phyloP scores from a whole-genome alignment of 2,113 vertebrate genomes.

The Pelobates fuscus region DNA sequence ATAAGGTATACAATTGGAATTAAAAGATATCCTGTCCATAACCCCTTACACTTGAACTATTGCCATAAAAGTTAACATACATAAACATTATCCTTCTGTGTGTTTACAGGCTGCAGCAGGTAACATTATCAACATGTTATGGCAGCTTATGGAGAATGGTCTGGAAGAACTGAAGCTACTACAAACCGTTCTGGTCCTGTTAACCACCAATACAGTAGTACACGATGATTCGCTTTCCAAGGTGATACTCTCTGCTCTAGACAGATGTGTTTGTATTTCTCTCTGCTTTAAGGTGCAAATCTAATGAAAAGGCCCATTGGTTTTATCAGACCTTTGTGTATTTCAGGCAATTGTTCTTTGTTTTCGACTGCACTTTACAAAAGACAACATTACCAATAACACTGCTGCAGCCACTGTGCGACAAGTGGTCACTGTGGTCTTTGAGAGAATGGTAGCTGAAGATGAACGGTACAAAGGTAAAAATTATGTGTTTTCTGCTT shows the following conservation, averaged over 20 bases:
- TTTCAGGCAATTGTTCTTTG: slow-evolving; percentile 95
- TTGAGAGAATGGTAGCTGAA: slow-evolving; percentile 97
- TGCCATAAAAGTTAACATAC: too few relatives aligned
- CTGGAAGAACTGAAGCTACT: slow-evolving; percentile 96
- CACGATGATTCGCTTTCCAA: slow-evolving; percentile 96
- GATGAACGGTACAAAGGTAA: slow-evolving; percentile 90
- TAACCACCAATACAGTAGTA: slow-evolving; percentile 96
- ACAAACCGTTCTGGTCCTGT: slow-evolving; percentile 94
- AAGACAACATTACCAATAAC: slow-evolving; percentile 99
- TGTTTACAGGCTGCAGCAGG: slow-evolving; percentile 85
- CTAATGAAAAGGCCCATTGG: too few relatives aligned
- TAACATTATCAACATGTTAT: slow-evolving; percentile 98
- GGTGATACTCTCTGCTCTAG: slow-evolving; percentile 57
- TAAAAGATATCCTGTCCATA: too few relatives aligned
- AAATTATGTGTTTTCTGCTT: too few relatives aligned
- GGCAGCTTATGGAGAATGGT: slow-evolving; percentile 98
- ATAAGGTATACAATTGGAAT: too few relatives aligned
- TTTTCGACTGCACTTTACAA: slow-evolving; percentile 97
- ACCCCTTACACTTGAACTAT: too few relatives aligned
- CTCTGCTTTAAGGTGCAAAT: too few relatives aligned
- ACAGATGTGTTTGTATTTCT: too few relatives aligned
- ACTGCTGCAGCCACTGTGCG: slow-evolving; percentile 94
- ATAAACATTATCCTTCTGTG: too few relatives aligned
- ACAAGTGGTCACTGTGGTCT: slow-evolving; percentile 96
- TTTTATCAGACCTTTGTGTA: background rate